Base-by-base conservation (phyloP, 2,888 invertebrate species). In the Aphodius granarius region DNA sequence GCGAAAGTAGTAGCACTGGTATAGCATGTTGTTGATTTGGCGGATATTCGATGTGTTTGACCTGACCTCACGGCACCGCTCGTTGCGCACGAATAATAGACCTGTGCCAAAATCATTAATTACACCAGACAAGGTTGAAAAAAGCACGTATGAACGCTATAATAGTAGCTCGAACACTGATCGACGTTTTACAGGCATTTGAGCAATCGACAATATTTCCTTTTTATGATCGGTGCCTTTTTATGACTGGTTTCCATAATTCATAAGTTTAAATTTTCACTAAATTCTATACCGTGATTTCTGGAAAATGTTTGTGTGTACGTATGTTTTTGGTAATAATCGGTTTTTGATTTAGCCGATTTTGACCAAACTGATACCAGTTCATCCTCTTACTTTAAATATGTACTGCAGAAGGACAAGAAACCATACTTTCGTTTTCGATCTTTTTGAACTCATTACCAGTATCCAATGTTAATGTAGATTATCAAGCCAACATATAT, bases 31-130 rank as follows among this genome's bases (percentile, higher is more conserved):
- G 43, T 43, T 43, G 43, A 43, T 65, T 76, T 78, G 78, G 82
- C 83, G 84, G 85, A 85, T 84, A 83, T 82, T 76, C 80, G 79
- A 82, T 83, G 84, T 84, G 83, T 85, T 84, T 84, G 84, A 84
- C 84, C 84, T 80, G 83, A 83, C 82, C 84, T 83, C 83, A 81
- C 78, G 80, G 19, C 82, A 83, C 43, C 75, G 84, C 82, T 84
- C 78, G 79, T 75, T 84, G 83, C 76, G 77, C 84, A 84, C 81
- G 81, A 78, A 85, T 84, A 85, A 84, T 84, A 79, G 80, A 79
- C 76, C 78, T 83, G 82, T 84, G 84, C 85, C 84, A 82, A 85
- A 85, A 84, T 84, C 80, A 81, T 78, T 84, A 84, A 84, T 84
- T 82, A 83, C 81, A 2, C 2, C 66, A 21, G 19, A 21, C 82